Evolutionary conservation across 2,113 vertebrate species (phyloP), one percentile per base, ranked within the genome.

Genomic region (Petaurus breviceps): DNA sequence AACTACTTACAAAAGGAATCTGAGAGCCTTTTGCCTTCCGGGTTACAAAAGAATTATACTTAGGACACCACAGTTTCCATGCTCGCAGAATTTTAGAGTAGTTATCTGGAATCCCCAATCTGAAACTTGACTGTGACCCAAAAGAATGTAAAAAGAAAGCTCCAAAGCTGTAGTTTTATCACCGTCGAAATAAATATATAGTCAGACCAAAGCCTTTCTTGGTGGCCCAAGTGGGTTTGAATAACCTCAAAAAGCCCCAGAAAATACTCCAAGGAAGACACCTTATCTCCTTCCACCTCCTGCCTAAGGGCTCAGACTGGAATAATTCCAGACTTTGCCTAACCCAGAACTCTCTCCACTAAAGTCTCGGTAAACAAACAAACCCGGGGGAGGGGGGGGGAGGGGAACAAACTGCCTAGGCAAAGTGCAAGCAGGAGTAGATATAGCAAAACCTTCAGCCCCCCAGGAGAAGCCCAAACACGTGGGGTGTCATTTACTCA

Each of bases 401-500:
- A 22, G 16, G 16, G 24, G 91, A 95, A 55, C 31, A 89, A 96
- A 95, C 14, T 55, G 26, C 14, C 50, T 89, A 3, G 49, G 57
- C 47, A 43, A 22, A 91, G 89, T 9, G 49, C 84, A 95, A 37
- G 89, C 90, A 31, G 93, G 92, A 43, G 92, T 95, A 24, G 2
- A 31, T 68, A 47, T 1, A 28, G 90, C 95, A 96, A 93, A 52
- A 51, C 10, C 52, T 51, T 19, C 12, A 8, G 1, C 0, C n/a
- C 61, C 84, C 22, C 90, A 37, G 57, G 94, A 95, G 95, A 96
- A 95, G n/a, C 68, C 46, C 5, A 90, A 51, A 49, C 94, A 93
- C 95, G 51, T 92, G 95, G 47, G 57, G 43, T 28, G 94, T 90
- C 95, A 92, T 96, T 96, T 46, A 91, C 95, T 46, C 92, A 2